Percentiles rank a stretch among this genome's conserved stretches.
These are phyloP conservation scores for Heliothis subflexa DNA, from an alignment of 1,140 invertebrate genomes.

Conservation along the genomic window DNA sequence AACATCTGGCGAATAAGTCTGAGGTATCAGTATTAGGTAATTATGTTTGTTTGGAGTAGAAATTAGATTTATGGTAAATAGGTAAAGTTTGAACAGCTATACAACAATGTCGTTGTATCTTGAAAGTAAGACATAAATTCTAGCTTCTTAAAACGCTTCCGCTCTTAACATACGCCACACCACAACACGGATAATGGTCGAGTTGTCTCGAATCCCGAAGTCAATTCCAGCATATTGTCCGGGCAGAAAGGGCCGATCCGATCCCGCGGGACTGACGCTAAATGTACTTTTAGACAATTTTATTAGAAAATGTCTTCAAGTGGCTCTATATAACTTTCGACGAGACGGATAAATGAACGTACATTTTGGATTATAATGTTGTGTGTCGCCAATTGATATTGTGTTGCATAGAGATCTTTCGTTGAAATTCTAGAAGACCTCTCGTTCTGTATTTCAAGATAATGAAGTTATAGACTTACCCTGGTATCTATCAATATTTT, in stretches of 20 bases:
- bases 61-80: no score
- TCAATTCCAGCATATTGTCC: slow-evolving; percentile 76
- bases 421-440: no score
- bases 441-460: no score
- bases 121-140: no score
- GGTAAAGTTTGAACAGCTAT: no score
- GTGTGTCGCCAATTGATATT: background rate
- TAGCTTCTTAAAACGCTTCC: background rate
- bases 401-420: no score
- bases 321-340: slow-evolving; percentile 25
- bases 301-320: slow-evolving; percentile 49
- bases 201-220: slow-evolving; percentile 78
- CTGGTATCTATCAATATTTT: no score
- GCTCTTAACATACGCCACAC: slow-evolving; percentile 33
- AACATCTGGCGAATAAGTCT: no score
- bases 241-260: slow-evolving; percentile 55
- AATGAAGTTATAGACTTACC: no score
- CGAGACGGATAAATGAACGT: background rate
- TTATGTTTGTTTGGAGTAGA: no score
- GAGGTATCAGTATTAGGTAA: no score
- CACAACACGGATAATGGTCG: slow-evolving; percentile 62
- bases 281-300: slow-evolving; percentile 53
- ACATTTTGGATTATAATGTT: background rate
- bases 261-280: slow-evolving; percentile 45
- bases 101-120: no score